Evolutionary conservation across 1,140 invertebrate species (phyloP), one percentile per base, ranked within the genome.

Genomic region (Zeugodacus cucurbitae): DNA sequence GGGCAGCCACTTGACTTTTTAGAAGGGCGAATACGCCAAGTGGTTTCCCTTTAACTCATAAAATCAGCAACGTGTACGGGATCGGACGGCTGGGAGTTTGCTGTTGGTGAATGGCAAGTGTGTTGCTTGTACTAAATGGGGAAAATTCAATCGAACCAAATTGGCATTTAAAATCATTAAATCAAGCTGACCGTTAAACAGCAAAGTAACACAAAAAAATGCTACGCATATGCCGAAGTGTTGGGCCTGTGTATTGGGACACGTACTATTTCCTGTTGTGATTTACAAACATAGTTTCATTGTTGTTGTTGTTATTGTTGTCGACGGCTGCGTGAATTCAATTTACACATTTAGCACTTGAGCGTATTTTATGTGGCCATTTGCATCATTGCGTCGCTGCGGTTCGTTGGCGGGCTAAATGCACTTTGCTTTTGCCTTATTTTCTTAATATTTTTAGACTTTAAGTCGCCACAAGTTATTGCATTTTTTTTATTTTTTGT

Each of bases 21-120:
- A 5, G 41, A 44, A 82, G 32, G 78, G 74, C 29, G 11, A 29
- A 64, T 37, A 32, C 86, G 59, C 34, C 34, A 87, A 87, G 86
- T 87, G 70, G 59, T 88, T 90, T 74, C 74, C n/a, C n/a, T 34
- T n/a, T 48, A 82, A 54, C 90, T 89, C 87, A 90, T 92, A 93
- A 93, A 54, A 89, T 91, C 91, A 91, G 74, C 26, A 57, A 44
- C 20, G 14, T 8, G 59, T 11, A 64, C 14, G 6, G 85, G 57
- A 74, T 29, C 48, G 14, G 37, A 44, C 26, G 17, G 37, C n/a
- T 82, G 37, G 41, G 20, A 26, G 44, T n/a, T n/a, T n/a, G n/a
- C 34, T 54, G n/a, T 82, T 32, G 34, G 22, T 37, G 29, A 41
- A 37, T 7, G 29, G 78, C 54, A 82, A 70, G 78, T 88, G 34